Evolutionary conservation across 1,140 invertebrate genomes (phyloP).

Genomic region (Euura lappo): DNA sequence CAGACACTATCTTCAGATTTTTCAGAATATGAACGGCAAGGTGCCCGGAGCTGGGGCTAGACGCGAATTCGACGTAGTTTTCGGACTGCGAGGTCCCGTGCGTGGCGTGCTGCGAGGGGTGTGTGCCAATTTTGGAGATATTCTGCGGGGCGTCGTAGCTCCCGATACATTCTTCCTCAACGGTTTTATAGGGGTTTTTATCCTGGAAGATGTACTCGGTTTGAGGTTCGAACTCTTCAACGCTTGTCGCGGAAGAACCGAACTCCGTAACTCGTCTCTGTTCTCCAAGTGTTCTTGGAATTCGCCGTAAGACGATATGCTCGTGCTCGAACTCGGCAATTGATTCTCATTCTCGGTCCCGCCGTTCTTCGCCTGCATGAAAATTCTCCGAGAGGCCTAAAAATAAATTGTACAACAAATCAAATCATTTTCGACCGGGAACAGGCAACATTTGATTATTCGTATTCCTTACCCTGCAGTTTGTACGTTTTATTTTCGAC

Average conservation of each 20-base stretch:
- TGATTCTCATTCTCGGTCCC: background rate
- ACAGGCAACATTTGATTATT: no score
- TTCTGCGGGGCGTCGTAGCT: slow-evolving; percentile 26
- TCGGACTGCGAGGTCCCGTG: slow-evolving; percentile 30
- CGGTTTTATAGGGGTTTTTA: slow-evolving; percentile 52
- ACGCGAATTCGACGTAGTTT: slow-evolving; percentile 23
- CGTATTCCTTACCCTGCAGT: slow-evolving; percentile 30
- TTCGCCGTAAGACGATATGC: slow-evolving; percentile 40
- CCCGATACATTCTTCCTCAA: slow-evolving; percentile 36
- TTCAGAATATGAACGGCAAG: slow-evolving; percentile 30
- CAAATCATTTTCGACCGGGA: no score
- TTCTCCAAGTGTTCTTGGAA: slow-evolving; percentile 53
- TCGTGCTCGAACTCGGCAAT: background rate
- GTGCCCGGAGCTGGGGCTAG: slow-evolving; percentile 29
- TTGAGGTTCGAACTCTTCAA: slow-evolving; percentile 23
- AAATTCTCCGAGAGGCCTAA: background rate
- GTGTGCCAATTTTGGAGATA: slow-evolving; percentile 20
- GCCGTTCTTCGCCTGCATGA: background rate
- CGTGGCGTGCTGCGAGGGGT: slow-evolving; percentile 25
- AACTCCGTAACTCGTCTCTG: slow-evolving; percentile 50
- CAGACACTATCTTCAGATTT: background rate
- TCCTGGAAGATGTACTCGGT: slow-evolving; percentile 35
- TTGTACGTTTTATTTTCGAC: slow-evolving; percentile 39
- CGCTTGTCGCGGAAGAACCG: slow-evolving; percentile 41
- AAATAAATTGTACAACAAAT: background rate